A percentile compares a stretch with the other conserved stretches of the same genome.
These are phyloP conservation scores for Phenacoccus solenopsis DNA, from an alignment of 1,140 invertebrate genomes.

Conservation along the genomic window DNA sequence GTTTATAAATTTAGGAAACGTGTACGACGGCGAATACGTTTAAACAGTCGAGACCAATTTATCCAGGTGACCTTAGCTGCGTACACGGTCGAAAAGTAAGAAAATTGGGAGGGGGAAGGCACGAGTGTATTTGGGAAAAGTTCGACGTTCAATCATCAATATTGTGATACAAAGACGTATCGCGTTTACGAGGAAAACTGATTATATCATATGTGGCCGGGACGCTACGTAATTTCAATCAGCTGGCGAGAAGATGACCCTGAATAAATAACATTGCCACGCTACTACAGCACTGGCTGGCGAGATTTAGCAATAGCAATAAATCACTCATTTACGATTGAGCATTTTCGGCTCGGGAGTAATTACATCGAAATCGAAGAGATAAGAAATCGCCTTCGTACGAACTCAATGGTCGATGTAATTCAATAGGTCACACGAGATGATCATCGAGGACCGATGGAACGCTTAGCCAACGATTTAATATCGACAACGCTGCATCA, in stretches of 20 bases:
- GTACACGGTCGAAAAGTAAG: not conserved
- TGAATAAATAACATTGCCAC: slow-evolving; percentile 2
- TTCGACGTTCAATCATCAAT: not conserved
- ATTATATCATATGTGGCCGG: not conserved
- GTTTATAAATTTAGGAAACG: no score
- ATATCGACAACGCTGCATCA: no score
- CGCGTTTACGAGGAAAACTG: no score
- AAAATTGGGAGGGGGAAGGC: not conserved
- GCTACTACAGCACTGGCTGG: not conserved
- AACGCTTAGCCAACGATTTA: no score
- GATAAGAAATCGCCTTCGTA: no score
- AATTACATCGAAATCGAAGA: no score
- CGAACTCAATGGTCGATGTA: no score
- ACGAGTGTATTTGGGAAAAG: not conserved
- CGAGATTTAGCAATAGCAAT: not conserved
- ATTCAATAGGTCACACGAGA: no score
- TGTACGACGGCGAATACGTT: no score
- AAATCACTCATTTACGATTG: no score
- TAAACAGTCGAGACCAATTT: not conserved
- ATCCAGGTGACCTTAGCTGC: not conserved
- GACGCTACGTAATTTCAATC: not conserved
- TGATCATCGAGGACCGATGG: no score
- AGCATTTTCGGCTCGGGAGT: no score
- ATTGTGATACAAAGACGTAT: not conserved
- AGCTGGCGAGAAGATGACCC: not conserved